These are phyloP conservation scores for Leptinotarsa tumamoca DNA, from an alignment of 2,888 invertebrate species.

Conservation along the genomic window DNA sequence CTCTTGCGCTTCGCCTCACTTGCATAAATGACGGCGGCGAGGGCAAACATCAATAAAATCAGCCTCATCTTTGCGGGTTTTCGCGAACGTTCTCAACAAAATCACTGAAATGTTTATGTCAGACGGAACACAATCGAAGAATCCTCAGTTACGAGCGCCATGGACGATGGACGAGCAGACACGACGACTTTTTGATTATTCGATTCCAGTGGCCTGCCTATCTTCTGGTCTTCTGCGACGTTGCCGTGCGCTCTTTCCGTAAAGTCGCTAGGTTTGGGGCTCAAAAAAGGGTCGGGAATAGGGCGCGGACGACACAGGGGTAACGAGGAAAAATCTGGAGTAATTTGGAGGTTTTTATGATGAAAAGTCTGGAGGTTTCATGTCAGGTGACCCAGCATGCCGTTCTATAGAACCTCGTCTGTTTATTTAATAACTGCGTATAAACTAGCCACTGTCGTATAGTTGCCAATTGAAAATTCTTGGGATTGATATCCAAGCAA, in stretches of 20 bases:
- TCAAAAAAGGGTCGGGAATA: slow-evolving; percentile 21
- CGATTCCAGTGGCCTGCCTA: slow-evolving; percentile 56
- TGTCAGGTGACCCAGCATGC: too few relatives aligned
- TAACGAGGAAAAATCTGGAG: background rate
- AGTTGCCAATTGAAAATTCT: too few relatives aligned
- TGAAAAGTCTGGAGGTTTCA: too few relatives aligned
- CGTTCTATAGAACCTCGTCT: too few relatives aligned
- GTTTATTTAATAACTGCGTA: too few relatives aligned
- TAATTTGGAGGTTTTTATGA: too few relatives aligned
- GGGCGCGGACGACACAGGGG: slow-evolving; percentile 18
- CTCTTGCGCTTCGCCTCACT: slow-evolving; percentile 73
- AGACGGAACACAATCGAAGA: slow-evolving; percentile 38
- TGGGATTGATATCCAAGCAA: too few relatives aligned
- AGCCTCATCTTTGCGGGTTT: slow-evolving; percentile 62
- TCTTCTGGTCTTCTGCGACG: slow-evolving; percentile 37
- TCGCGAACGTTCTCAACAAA: slow-evolving; percentile 23
- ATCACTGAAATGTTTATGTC: slow-evolving; percentile 34
- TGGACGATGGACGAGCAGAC: slow-evolving; percentile 57
- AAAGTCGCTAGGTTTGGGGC: background rate
- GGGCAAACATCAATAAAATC: slow-evolving; percentile 66
- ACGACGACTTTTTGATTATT: slow-evolving; percentile 63
- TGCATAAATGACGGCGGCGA: slow-evolving; percentile 63
- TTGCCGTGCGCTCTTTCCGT: slow-evolving; percentile 23
- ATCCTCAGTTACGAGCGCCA: slow-evolving; percentile 35
- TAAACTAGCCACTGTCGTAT: too few relatives aligned